Evolutionary conservation across 2,888 invertebrate species (phyloP).

Genomic region (Dasysyrphus albostriatus): DNA sequence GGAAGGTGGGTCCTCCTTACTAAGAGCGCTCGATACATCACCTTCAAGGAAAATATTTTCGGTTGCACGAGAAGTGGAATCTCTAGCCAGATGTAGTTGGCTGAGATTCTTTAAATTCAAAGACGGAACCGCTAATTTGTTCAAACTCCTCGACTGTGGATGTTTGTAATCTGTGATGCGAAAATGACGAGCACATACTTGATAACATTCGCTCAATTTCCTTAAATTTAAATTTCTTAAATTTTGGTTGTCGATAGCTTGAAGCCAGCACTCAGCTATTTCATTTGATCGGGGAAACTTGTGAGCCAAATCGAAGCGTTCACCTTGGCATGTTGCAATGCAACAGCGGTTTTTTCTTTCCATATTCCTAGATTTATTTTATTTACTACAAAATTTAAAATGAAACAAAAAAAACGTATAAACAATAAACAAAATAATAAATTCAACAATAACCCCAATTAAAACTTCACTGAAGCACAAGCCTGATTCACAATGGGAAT

Average conservation of each 20-base stretch:
- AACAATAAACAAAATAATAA: not conserved
- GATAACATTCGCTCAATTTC: slow-evolving; percentile 70
- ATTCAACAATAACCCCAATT: too few relatives aligned
- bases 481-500: too few relatives aligned
- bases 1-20: not conserved
- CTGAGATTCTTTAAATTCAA: slow-evolving; percentile 77
- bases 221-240: slow-evolving; percentile 53
- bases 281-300: slow-evolving; percentile 77
- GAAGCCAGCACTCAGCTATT: slow-evolving; percentile 74
- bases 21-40: too few relatives aligned
- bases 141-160: slow-evolving; percentile 77
- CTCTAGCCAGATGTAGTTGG: slow-evolving; percentile 60
- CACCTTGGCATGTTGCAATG: slow-evolving; percentile 77
- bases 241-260: slow-evolving; percentile 63
- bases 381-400: too few relatives aligned
- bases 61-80: not conserved
- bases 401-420: not conserved
- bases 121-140: slow-evolving; percentile 77
- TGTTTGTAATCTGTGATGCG: slow-evolving; percentile 78
- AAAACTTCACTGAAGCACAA: too few relatives aligned
- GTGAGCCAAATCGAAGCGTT: slow-evolving; percentile 78
- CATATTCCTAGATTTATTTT: not conserved
- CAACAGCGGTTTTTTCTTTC: slow-evolving; percentile 68
- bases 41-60: not conserved
- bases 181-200: slow-evolving; percentile 79